Percentiles rank a stretch among this genome's conserved stretches.
Evolutionary conservation across 2,888 invertebrate genomes (phyloP).

Genomic region (Chymomyza amoena): DNA sequence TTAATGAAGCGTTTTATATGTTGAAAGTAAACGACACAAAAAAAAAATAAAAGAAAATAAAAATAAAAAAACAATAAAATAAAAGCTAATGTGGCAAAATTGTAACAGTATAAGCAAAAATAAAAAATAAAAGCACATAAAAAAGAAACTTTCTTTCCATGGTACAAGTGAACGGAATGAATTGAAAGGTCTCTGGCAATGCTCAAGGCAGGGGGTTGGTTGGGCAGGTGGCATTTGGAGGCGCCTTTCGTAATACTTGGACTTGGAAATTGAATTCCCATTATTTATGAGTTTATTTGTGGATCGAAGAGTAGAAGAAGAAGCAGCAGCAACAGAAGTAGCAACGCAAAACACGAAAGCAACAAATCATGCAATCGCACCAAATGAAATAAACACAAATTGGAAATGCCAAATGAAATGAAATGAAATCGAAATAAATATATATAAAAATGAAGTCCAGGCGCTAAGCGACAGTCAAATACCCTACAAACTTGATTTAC

Average conservation of each 20-base stretch:
- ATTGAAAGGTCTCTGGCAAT: conserved; percentile 5
- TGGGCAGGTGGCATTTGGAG: not conserved
- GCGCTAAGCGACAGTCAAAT: too few relatives aligned
- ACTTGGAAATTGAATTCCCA: conserved; percentile 8
- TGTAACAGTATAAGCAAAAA: not conserved
- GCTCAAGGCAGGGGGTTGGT: not conserved
- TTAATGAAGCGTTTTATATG: conserved; percentile 18
- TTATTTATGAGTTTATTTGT: conserved; percentile 5
- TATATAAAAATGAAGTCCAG: too few relatives aligned
- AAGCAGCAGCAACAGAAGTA: not conserved
- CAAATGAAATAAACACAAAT: conserved; percentile 3
- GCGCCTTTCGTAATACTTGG: conserved; percentile 8
- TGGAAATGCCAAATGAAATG: conserved; percentile 1
- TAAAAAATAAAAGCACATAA: not conserved
- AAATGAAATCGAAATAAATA: conserved; percentile 3
- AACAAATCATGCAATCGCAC: conserved; percentile 1
- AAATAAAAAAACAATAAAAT: not conserved
- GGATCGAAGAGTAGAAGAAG: not conserved
- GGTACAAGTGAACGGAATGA: not conserved
- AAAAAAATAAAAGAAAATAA: not conserved
- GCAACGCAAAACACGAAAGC: not conserved
- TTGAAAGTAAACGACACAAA: conserved; percentile 9
- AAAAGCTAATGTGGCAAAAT: not conserved
- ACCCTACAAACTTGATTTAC: too few relatives aligned
- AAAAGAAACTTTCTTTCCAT: not conserved